Evolutionary conservation across 2,797 vertebrate species (phyloP).

Genomic region (Microctenopoma lineatum): DNA sequence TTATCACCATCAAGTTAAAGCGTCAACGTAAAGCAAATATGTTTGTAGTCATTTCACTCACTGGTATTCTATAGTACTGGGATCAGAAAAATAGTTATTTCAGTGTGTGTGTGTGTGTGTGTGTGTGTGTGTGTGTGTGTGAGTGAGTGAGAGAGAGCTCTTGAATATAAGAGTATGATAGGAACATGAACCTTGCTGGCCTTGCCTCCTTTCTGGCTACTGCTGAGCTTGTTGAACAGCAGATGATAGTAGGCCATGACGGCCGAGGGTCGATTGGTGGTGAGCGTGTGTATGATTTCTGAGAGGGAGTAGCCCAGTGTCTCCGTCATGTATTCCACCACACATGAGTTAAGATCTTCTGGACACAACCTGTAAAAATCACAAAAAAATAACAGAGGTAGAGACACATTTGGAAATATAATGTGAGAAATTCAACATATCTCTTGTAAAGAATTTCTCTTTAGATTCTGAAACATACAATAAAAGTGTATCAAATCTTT

Average conservation of each 20-base stretch:
- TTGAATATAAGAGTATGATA: too few species aligned
- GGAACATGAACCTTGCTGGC: slow-evolving; percentile 76
- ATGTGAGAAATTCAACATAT: neutral
- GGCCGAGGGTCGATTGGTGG: slow-evolving; percentile 85
- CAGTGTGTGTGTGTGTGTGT: neutral
- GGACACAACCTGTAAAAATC: slow-evolving; percentile 76
- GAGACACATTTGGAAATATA: slow-evolving; percentile 9
- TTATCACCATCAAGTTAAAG: slow-evolving; percentile 2
- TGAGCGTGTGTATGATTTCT: slow-evolving; percentile 83
- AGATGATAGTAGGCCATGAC: slow-evolving; percentile 87
- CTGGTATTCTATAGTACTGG: neutral
- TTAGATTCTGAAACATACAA: too few species aligned
- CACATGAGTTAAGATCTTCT: slow-evolving; percentile 82
- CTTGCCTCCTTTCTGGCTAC: slow-evolving; percentile 79
- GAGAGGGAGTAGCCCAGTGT: slow-evolving; percentile 79
- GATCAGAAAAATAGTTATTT: neutral
- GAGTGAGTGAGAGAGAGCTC: neutral
- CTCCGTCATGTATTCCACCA: slow-evolving; percentile 86
- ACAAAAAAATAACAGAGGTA: slow-evolving; percentile 12
- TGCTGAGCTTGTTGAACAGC: slow-evolving; percentile 84
- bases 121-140: slow-evolving; percentile 1
- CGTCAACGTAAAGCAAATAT: neutral
- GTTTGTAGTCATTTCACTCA: too few species aligned
- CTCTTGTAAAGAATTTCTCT: too few species aligned
- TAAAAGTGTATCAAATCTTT: too few species aligned